Percentiles rank a stretch among this genome's conserved stretches.
These are phyloP conservation scores for Hirtodrosophila alboralis DNA, from an alignment of 2,888 invertebrate species.

Conservation along the genomic window DNA sequence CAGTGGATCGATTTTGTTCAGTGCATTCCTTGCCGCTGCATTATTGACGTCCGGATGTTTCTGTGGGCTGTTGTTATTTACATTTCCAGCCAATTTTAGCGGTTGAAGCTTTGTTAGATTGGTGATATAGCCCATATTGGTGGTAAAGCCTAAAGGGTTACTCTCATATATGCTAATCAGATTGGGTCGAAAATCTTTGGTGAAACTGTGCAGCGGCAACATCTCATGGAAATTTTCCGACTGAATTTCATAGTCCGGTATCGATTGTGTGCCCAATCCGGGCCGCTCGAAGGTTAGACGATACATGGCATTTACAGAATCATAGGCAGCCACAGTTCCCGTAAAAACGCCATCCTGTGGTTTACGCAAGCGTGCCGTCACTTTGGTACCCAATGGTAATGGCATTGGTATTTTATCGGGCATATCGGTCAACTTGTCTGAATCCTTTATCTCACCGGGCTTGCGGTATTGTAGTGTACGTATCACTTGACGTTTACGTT, in stretches of 20 bases:
- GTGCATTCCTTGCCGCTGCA: slow-evolving; percentile 77
- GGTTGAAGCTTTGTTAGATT: slow-evolving; percentile 80
- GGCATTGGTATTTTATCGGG: slow-evolving; percentile 97
- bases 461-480: slow-evolving; percentile 96
- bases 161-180: slow-evolving; percentile 73
- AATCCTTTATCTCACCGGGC: slow-evolving; percentile 89
- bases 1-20: slow-evolving; percentile 88
- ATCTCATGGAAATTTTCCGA: slow-evolving; percentile 97
- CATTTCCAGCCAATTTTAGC: slow-evolving; percentile 16
- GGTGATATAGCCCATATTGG: slow-evolving; percentile 85
- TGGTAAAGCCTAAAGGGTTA: slow-evolving; percentile 59
- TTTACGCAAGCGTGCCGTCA: slow-evolving; percentile 92
- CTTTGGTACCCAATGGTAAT: slow-evolving; percentile 96
- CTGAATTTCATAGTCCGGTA: slow-evolving; percentile 98
- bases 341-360: slow-evolving; percentile 98
- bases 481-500: slow-evolving; percentile 95
- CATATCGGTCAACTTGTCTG: slow-evolving; percentile 92
- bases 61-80: slow-evolving; percentile 44
- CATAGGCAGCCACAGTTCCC: slow-evolving; percentile 97
- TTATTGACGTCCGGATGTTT: slow-evolving; percentile 84
- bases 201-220: slow-evolving; percentile 92
- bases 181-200: slow-evolving; percentile 91
- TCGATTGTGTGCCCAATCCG: slow-evolving; percentile 96
- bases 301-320: slow-evolving; percentile 96
- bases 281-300: slow-evolving; percentile 96